Evolutionary conservation across 2,888 invertebrate genomes (phyloP).

Genomic region (Apamea epomidion): DNA sequence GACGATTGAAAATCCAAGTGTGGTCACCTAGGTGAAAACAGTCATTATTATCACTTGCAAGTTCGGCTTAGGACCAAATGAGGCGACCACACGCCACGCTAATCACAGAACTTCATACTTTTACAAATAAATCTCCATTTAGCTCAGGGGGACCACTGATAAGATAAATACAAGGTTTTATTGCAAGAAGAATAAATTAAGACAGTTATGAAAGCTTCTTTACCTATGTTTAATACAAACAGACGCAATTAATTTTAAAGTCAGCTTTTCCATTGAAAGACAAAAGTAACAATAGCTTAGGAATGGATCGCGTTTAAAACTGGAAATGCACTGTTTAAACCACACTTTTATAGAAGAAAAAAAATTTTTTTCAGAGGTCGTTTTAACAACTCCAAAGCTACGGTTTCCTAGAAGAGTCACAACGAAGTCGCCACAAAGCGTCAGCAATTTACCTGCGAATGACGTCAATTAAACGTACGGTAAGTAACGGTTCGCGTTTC

Average conservation of each 20-base stretch:
- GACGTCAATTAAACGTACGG: too few relatives aligned
- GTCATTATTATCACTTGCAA: neutral
- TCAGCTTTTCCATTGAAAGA: too few relatives aligned
- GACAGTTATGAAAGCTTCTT: neutral
- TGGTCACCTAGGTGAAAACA: neutral
- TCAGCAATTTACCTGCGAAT: too few relatives aligned
- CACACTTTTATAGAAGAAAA: too few relatives aligned
- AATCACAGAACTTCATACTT: constrained; percentile 32
- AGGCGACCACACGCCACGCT: constrained; percentile 20
- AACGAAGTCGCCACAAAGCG: too few relatives aligned
- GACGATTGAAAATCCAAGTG: neutral
- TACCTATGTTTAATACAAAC: neutral
- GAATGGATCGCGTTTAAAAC: too few relatives aligned
- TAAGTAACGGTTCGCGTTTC: too few relatives aligned
- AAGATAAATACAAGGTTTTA: neutral
- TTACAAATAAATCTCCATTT: constrained; percentile 15
- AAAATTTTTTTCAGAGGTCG: too few relatives aligned
- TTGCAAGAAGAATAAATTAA: neutral
- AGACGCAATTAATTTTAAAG: neutral
- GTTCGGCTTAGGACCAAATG: constrained; percentile 17
- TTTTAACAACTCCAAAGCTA: too few relatives aligned
- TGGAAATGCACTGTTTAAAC: too few relatives aligned
- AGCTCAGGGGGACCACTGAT: neutral
- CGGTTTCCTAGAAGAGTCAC: too few relatives aligned
- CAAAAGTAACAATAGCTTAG: too few relatives aligned